Evolutionary conservation across 2,797 vertebrate genomes (phyloP), one percentile per base, ranked within the genome.

Genomic region (Odontamblyopus lacepedii): DNA sequence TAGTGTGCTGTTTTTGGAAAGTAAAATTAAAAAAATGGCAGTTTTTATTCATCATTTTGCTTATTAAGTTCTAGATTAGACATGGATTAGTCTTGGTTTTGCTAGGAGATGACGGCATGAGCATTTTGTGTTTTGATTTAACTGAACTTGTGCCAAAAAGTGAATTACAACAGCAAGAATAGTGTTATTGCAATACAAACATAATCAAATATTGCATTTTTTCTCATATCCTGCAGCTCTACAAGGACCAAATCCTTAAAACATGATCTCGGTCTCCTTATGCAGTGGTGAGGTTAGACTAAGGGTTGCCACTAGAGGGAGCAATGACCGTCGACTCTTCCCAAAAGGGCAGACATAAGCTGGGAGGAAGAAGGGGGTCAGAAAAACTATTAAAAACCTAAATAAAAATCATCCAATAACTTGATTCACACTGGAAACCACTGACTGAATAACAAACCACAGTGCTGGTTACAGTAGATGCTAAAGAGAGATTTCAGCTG

Each of bases 401-500:
- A 35, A 4, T 32, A 63, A 23, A 87, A 91, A 94, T 92, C 69
- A 88, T 89, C 92, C 90, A 89, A 93, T 89, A 89, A 93, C 88
- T 92, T 18, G 85, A 91, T 85, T 93, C 93, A 93, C 90, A 90
- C 91, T 78, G 91, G 89, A 92, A 92, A 94, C 85, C 89, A 93
- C 92, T 92, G 92, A 92, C 89, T 87, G 86, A 88, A 86, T 82
- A 92, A 91, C 91, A 90, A 92, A 92, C 90, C 92, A 94, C 94
- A 92, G 92, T 93, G 93, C 92, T 92, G 92, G 85, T 92, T 89
- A 88, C 88, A 91, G 91, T 86, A 93, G 91, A 92, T 87, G 93
- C 91, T 92, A 92, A 63, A 63, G 60, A 93, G 90, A 92, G 90
- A 90, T 82, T 88, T 93, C 88, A 92, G 91, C 91, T 79, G 91